Percentiles rank a stretch among this genome's conserved stretches.
Evolutionary conservation across 2,113 vertebrate genomes (phyloP).

Genomic region (Sardina pilchardus): DNA sequence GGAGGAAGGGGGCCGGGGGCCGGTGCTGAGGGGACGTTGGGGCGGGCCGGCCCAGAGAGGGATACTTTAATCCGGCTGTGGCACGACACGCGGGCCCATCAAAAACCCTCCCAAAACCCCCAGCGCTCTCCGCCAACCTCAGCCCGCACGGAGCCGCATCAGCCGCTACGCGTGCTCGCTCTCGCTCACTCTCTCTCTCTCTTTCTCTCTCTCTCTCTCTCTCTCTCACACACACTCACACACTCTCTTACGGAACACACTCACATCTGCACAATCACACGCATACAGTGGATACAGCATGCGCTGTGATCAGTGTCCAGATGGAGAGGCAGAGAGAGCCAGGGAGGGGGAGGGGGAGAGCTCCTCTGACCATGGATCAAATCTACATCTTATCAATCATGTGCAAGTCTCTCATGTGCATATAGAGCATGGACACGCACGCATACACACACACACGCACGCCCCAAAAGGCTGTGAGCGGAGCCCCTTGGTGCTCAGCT

Average conservation of each 20-base stretch:
- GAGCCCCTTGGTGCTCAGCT: not conserved
- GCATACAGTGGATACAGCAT: not conserved
- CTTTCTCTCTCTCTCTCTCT: conserved; percentile 45
- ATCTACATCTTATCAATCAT: conserved; percentile 33
- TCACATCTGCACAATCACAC: conserved; percentile 22
- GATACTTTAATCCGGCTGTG: conserved; percentile 71
- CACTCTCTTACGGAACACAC: conserved; percentile 16
- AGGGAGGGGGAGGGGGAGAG: not conserved
- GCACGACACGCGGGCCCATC: conserved; percentile 53
- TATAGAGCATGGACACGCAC: conserved; percentile 18
- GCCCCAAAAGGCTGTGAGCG: not conserved
- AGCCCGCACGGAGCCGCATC: not conserved
- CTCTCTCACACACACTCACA: conserved; percentile 15
- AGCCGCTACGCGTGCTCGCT: conserved; percentile 30
- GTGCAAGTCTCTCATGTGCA: conserved; percentile 36
- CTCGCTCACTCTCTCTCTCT: conserved; percentile 48
- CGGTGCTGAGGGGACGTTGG: conserved; percentile 37
- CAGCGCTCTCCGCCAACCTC: not conserved
- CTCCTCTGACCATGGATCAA: not conserved
- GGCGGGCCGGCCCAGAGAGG: conserved; percentile 40
- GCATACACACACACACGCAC: conserved; percentile 9
- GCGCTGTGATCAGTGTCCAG: not conserved
- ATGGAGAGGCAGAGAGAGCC: not conserved
- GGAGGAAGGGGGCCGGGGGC: conserved; percentile 50
- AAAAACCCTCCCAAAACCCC: conserved; percentile 21